phyloP scores from a whole-genome alignment of 2,888 invertebrate genomes.

The Elaeidobius kamerunicus region DNA sequence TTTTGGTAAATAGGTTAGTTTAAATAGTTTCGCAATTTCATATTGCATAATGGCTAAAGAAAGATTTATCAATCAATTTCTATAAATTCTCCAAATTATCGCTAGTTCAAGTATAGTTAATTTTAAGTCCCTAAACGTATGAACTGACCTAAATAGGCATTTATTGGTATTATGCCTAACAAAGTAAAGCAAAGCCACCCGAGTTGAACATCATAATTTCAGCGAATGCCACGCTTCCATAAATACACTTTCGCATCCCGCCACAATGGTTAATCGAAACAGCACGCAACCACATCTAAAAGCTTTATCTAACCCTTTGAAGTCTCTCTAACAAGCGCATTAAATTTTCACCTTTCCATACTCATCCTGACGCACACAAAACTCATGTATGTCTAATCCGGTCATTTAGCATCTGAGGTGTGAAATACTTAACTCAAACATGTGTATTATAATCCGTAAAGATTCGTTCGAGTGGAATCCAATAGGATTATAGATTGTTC shows the following conservation, averaged over 20 bases:
- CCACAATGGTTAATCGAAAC: constrained; percentile 16
- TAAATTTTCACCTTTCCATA: constrained; percentile 23
- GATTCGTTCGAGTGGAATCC: not conserved
- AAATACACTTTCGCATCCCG: constrained; percentile 10
- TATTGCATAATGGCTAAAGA: no score
- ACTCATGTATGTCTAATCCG: constrained; percentile 12
- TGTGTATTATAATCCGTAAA: constrained; percentile 3
- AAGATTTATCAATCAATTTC: no score
- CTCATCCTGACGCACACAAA: constrained; percentile 14
- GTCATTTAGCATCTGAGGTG: constrained; percentile 7
- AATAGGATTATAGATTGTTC: constrained; percentile 6
- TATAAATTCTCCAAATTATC: no score
- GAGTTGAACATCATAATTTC: no score
- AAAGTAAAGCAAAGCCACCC: no score
- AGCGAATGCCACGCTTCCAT: no score
- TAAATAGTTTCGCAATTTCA: no score
- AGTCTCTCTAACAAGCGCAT: constrained; percentile 14
- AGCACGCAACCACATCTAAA: constrained; percentile 13
- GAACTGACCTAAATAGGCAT: no score
- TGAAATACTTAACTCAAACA: constrained; percentile 12
- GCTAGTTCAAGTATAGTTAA: no score
- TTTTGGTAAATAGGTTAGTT: no score
- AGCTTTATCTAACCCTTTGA: constrained; percentile 19
- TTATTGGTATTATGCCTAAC: no score
- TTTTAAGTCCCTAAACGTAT: no score